Conservation (phyloP, 2,797 vertebrate genomes). For the Thamnophis elegans region DNA sequence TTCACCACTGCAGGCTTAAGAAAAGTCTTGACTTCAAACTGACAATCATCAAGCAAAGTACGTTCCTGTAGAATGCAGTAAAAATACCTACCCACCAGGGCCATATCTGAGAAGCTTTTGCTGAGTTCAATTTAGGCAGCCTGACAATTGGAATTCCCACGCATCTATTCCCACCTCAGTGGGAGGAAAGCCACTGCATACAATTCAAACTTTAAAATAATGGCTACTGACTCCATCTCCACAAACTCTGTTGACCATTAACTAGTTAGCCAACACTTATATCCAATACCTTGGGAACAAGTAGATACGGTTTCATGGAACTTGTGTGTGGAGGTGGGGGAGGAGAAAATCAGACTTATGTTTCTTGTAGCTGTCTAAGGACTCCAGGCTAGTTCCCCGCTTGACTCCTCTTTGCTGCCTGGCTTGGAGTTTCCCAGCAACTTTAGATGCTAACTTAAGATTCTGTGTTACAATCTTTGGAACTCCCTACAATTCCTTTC, state of each 20-base stretch:
- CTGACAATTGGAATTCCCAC: neutral
- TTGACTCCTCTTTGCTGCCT: neutral
- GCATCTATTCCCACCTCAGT: neutral
- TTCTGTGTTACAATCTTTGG: neutral
- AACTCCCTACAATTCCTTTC: neutral
- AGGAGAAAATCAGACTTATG: neutral
- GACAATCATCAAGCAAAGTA: neutral
- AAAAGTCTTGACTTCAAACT: neutral
- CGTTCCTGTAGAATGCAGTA: neutral
- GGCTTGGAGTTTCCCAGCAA: neutral
- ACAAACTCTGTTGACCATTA: neutral
- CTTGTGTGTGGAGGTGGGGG: neutral
- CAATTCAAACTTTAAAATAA: neutral
- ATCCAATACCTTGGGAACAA: neutral
- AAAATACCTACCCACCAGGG: neutral
- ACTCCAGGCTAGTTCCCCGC: neutral
- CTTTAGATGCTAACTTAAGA: neutral
- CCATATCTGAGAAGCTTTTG: neutral
- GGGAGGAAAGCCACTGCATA: neutral
- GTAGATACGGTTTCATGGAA: neutral
- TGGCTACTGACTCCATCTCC: neutral
- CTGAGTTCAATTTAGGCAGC: neutral
- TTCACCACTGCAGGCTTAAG: neutral
- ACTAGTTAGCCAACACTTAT: neutral
- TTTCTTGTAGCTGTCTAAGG: neutral